Conservation (phyloP, 2,113 vertebrate genomes). For the Cyanoderma ruficeps region DNA sequence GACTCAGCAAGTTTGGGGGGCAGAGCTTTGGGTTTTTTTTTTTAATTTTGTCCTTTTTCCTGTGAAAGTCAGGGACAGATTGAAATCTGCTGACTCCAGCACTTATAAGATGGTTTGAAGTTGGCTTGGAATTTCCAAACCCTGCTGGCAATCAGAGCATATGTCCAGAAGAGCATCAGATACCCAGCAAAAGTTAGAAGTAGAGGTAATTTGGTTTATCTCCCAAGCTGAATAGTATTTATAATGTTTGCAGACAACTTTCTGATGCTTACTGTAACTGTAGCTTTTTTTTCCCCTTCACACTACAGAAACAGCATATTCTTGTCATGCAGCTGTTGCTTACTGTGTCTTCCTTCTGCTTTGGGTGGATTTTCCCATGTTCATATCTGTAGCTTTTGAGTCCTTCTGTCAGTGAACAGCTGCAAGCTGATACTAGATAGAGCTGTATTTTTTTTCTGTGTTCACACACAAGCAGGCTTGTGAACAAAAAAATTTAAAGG, state of each 20-base stretch:
- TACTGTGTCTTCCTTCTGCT: slow-evolving; percentile 75
- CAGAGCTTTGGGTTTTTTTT: not conserved
- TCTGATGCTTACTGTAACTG: slow-evolving; percentile 48
- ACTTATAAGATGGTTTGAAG: not conserved
- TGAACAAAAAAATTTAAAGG: slow-evolving; percentile 65
- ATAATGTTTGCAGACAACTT: slow-evolving; percentile 2
- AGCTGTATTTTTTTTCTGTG: slow-evolving; percentile 66
- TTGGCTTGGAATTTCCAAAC: not conserved
- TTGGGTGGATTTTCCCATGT: slow-evolving; percentile 82
- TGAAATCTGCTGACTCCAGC: slow-evolving; percentile 10
- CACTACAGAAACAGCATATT: slow-evolving; percentile 59
- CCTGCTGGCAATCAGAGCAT: not conserved
- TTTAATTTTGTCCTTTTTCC: not conserved
- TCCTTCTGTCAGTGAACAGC: slow-evolving; percentile 89
- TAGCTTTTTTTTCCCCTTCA: not conserved
- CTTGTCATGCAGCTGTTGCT: slow-evolving; percentile 74
- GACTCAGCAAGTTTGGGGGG: not conserved
- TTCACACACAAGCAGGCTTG: slow-evolving; percentile 60
- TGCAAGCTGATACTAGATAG: slow-evolving; percentile 82
- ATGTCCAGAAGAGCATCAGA: slow-evolving; percentile 8
- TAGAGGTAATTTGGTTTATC: not conserved
- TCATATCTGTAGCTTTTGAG: slow-evolving; percentile 83
- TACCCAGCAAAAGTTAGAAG: not conserved
- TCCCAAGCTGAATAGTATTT: not conserved
- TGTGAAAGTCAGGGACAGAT: not conserved